These are phyloP conservation scores for Marmota flaviventris DNA, from an alignment of 2,113 vertebrate genomes.

Conservation along the genomic window DNA sequence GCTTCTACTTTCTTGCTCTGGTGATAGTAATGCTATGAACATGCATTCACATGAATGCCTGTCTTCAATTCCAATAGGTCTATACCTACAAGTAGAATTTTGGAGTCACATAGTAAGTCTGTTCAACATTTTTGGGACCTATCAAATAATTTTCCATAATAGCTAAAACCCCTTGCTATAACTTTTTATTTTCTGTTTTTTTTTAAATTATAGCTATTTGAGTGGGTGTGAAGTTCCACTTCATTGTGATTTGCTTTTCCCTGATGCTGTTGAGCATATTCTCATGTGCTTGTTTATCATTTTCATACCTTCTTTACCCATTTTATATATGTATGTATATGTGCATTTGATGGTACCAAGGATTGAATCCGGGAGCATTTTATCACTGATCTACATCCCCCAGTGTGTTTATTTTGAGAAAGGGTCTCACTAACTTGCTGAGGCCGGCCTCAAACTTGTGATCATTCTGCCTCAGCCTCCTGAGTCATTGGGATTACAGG, in stretches of 20 bases:
- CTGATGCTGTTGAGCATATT: neutral
- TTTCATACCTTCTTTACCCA: neutral
- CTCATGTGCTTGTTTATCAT: neutral
- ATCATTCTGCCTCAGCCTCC: neutral
- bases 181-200: neutral
- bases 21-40: neutral
- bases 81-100: neutral
- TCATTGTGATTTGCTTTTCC: neutral
- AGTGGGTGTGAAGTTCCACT: neutral
- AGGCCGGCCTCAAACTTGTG: neutral
- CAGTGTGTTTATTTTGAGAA: neutral
- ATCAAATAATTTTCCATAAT: neutral
- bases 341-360: neutral
- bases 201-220: neutral
- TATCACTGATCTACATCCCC: neutral
- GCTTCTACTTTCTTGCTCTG: neutral
- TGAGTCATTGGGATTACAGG: neutral
- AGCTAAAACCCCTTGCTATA: neutral
- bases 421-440: neutral
- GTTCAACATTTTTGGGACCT: neutral
- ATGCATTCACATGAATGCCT: neutral
- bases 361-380: neutral
- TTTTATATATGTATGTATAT: neutral
- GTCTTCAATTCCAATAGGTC: neutral
- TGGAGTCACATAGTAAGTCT: neutral